These are phyloP conservation scores for Monopterus albus DNA, from an alignment of 2,113 vertebrate genomes.

Conservation along the genomic window DNA sequence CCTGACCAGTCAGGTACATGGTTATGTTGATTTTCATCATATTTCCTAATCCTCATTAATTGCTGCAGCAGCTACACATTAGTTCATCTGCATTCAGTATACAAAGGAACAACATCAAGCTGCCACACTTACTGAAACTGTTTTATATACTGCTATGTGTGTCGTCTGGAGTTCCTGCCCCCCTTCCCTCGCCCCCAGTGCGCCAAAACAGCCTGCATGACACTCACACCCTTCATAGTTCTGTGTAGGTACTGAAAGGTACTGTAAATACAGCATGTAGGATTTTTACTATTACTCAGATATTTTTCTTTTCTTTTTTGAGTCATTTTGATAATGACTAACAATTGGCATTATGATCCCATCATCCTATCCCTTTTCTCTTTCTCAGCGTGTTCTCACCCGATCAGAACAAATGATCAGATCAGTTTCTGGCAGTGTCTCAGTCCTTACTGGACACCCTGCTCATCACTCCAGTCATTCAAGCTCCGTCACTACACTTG, in stretches of 20 bases:
- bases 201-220: conserved; percentile 65
- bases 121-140: not conserved
- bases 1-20: conserved; percentile 42
- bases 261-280: too few species aligned
- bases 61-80: not conserved
- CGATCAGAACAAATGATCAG: conserved; percentile 26
- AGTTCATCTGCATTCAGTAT: not conserved
- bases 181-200: conserved; percentile 68
- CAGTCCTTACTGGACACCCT: conserved; percentile 82
- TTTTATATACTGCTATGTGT: too few species aligned
- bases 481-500: conserved; percentile 62
- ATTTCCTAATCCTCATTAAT: not conserved
- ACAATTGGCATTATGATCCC: not conserved
- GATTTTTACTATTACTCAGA: too few species aligned
- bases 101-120: not conserved
- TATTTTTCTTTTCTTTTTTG: too few species aligned
- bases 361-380: conserved; percentile 7
- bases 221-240: conserved; percentile 71
- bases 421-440: conserved; percentile 59
- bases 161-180: conserved; percentile 68
- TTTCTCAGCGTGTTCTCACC: conserved; percentile 53
- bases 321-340: not conserved
- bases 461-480: conserved; percentile 80
- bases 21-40: not conserved
- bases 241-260: conserved; percentile 70